Percentiles rank a stretch among this genome's conserved stretches.
phyloP scores from a whole-genome alignment of 2,888 invertebrate species.

The Gastracanthus pulcherrimus region DNA sequence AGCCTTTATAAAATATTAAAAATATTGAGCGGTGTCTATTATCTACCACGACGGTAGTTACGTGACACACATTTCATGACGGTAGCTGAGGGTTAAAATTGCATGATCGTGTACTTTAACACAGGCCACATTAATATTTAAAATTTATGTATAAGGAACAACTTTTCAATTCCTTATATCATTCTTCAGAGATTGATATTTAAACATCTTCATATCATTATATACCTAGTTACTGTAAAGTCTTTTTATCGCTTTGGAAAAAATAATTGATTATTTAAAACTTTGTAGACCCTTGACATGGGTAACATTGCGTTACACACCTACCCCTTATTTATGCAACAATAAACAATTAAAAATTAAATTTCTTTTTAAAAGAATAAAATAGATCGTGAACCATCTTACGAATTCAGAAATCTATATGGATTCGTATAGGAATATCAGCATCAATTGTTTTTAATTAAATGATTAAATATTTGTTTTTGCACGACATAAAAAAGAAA shows the following conservation, averaged over 20 bases:
- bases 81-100: background rate
- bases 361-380: slow-evolving; percentile 25
- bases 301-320: slow-evolving; percentile 14
- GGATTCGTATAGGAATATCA: slow-evolving; percentile 32
- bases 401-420: slow-evolving; percentile 13
- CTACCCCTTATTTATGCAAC: slow-evolving; percentile 1
- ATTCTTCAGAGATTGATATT: slow-evolving; percentile 42
- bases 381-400: slow-evolving; percentile 23
- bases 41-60: too few relatives aligned
- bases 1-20: too few relatives aligned
- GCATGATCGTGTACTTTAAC: background rate
- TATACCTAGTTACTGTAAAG: slow-evolving; percentile 37
- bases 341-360: slow-evolving; percentile 29
- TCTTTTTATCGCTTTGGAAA: slow-evolving; percentile 51
- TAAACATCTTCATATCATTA: slow-evolving; percentile 41
- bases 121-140: background rate
- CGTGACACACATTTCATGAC: too few relatives aligned
- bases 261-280: slow-evolving; percentile 37
- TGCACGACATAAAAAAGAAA: slow-evolving; percentile 38
- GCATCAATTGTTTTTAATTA: slow-evolving; percentile 22
- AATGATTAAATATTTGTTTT: slow-evolving; percentile 38
- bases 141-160: background rate
- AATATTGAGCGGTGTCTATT: too few relatives aligned
- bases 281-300: slow-evolving; percentile 13
- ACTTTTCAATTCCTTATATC: slow-evolving; percentile 51